These are phyloP conservation scores for Drosophila subpulchrella DNA, from an alignment of 1,140 invertebrate genomes.

Conservation along the genomic window DNA sequence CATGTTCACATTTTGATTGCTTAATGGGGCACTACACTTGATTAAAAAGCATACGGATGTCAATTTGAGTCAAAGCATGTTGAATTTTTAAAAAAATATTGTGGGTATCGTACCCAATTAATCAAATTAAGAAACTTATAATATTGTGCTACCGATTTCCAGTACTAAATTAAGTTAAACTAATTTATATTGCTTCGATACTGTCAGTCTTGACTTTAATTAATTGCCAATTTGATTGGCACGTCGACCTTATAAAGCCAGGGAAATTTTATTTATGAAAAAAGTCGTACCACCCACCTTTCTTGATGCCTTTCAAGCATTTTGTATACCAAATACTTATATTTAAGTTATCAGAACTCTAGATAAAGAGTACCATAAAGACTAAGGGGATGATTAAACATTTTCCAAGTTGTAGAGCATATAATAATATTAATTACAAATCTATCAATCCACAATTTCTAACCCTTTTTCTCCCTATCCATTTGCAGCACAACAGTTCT, in stretches of 20 bases:
- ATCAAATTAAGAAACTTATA: neutral
- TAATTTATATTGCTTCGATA: neutral
- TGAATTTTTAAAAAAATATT: neutral
- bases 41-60: neutral
- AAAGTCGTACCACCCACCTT: too few relatives aligned
- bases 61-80: neutral
- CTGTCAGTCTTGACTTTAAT: neutral
- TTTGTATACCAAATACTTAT: too few relatives aligned
- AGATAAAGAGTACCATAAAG: too few relatives aligned
- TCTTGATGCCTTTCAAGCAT: too few relatives aligned
- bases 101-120: neutral
- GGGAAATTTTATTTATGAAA: too few relatives aligned
- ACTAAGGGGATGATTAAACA: too few relatives aligned
- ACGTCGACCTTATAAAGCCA: neutral
- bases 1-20: neutral
- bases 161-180: neutral
- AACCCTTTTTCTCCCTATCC: constrained; percentile 48
- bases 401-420: too few relatives aligned
- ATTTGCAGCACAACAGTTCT: constrained; percentile 93
- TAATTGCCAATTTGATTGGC: too few relatives aligned
- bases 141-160: neutral
- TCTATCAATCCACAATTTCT: too few relatives aligned
- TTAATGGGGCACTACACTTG: neutral
- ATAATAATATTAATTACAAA: neutral
- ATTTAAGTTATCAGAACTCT: too few relatives aligned